A percentile compares a stretch with the other conserved stretches of the same genome.
Conservation (phyloP, 2,888 invertebrate genomes). For the Limnephilus rhombicus region DNA sequence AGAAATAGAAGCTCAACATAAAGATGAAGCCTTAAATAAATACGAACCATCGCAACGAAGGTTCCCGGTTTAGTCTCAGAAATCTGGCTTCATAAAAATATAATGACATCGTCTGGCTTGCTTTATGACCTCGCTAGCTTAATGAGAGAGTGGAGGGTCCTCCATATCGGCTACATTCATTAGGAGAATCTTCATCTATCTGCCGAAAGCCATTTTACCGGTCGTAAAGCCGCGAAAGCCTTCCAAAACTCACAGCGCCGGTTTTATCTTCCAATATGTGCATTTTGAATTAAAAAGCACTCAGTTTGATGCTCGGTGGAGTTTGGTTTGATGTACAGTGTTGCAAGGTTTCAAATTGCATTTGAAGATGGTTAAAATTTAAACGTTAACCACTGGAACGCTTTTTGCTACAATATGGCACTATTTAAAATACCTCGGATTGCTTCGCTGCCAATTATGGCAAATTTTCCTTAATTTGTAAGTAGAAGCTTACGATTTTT, state of each 20-base stretch:
- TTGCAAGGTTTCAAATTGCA: neutral
- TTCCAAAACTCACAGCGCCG: neutral
- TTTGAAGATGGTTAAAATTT: neutral
- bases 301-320: neutral
- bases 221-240: neutral
- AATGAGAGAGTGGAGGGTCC: conserved; percentile 8
- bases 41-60: neutral
- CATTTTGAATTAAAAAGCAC: neutral
- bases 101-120: conserved; percentile 20
- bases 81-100: conserved; percentile 29
- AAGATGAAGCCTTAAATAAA: neutral
- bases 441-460: too few relatives aligned
- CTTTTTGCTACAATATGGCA: too few relatives aligned
- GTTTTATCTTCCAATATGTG: neutral
- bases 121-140: conserved; percentile 20
- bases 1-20: neutral
- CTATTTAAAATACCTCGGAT: too few relatives aligned
- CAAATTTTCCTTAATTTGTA: too few relatives aligned
- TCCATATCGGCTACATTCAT: conserved; percentile 29
- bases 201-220: conserved; percentile 9
- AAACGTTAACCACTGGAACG: neutral
- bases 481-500: too few relatives aligned
- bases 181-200: conserved; percentile 7
- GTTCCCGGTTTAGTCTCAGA: neutral
- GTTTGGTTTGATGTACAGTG: neutral